Base-by-base conservation (phyloP, 2,888 invertebrate species). In the Macrophya alboannulata region DNA sequence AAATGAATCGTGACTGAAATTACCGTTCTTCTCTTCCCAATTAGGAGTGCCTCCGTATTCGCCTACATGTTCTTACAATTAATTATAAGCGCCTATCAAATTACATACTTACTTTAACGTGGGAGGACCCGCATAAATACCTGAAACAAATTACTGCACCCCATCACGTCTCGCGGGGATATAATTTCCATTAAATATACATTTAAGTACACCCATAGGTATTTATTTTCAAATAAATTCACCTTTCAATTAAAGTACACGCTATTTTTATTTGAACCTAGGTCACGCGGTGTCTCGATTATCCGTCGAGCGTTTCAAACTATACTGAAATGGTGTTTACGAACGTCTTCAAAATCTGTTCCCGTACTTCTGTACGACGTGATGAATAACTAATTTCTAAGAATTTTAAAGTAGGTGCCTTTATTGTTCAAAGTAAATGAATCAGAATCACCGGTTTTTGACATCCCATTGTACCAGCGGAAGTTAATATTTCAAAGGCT, bases 101-200 rank as follows among this genome's bases (percentile, higher is more conserved):
- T 68, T 68, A 68, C 37, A 37, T 68, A 68, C 15, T 25, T 15
- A 68, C 25, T 68, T 37, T 17, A 37, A 68, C 37, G 31, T 17
- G 5, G 6, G 37, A 68, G 17, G 68, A 37, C 68, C 68, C 31
- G 1, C 37, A 68, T 68, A 68, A 68, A 68, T 37, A 68, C 37
- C 17, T 4, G 68, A 15, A 37, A 37, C 37, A 37, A 68, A 85
- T 71, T 79, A 87, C 82, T 74, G 45, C 45, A 43, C 74, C 21
- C 45, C 15, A 43, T 45, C 21, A 74, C 45, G 25, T 43, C n/a
- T 45, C 25, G 6, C 45, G 9, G n/a, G 45, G 21, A 21, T 45
- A 74, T 74, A 45, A 74, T 74, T 48, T 21, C 45, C 74, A 43
- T 74, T 48, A 21, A 6, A 74, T 74, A 45, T 74, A 5, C 45